These are phyloP conservation scores for Bufo gargarizans DNA, from an alignment of 2,113 vertebrate genomes.

Conservation along the genomic window DNA sequence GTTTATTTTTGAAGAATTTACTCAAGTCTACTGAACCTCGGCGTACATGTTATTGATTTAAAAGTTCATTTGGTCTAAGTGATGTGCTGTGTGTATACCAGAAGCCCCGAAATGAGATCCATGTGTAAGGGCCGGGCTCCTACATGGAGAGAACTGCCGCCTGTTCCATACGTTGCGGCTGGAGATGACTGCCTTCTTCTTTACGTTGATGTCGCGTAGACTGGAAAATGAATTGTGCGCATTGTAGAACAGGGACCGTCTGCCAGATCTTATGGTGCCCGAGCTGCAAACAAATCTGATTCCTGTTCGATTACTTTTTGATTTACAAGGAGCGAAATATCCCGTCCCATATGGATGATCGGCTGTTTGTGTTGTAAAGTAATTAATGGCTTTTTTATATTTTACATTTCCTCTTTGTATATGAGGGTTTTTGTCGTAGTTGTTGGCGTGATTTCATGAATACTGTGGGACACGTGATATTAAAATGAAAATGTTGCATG, in stretches of 20 bases:
- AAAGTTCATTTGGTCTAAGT: constrained; percentile 60
- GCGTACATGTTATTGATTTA: constrained; percentile 58
- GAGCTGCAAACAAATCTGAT: neutral
- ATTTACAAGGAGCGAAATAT: neutral
- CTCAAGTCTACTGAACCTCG: constrained; percentile 50
- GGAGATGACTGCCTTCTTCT: constrained; percentile 37
- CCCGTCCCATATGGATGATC: neutral
- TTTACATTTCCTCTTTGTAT: neutral
- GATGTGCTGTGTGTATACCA: constrained; percentile 54
- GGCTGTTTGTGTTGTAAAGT: neutral
- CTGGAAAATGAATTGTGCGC: neutral
- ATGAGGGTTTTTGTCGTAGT: neutral
- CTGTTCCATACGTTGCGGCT: constrained; percentile 14
- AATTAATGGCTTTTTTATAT: neutral
- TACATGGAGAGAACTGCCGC: constrained; percentile 7
- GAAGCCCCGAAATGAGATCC: constrained; percentile 45
- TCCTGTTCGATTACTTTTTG: neutral
- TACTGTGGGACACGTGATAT: too few species aligned
- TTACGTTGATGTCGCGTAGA: neutral
- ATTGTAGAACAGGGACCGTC: neutral
- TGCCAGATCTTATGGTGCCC: neutral
- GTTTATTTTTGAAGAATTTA: constrained; percentile 59
- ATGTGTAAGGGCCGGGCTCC: constrained; percentile 26
- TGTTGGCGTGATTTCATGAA: too few species aligned
- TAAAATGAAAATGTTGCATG: too few species aligned